Conservation (phyloP, 2,888 invertebrate species). For the Parapristionchus giblindavisi region DNA sequence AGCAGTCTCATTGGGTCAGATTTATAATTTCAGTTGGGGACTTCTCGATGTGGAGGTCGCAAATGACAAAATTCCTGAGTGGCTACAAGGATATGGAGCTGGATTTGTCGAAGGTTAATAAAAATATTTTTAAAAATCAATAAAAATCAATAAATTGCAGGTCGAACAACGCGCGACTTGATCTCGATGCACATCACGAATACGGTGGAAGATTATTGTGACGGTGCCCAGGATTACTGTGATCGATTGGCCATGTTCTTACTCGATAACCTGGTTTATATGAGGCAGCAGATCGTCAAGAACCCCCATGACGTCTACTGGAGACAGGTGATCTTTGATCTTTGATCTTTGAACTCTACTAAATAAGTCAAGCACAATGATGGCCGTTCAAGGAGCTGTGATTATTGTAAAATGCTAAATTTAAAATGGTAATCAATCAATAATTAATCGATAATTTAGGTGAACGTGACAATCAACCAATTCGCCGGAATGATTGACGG, state of each 20-base stretch:
- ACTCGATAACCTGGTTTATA: constrained; percentile 61
- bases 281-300: constrained; percentile 55
- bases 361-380: background rate
- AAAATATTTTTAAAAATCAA: background rate
- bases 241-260: constrained; percentile 59
- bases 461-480: constrained; percentile 54
- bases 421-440: background rate
- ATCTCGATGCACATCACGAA: constrained; percentile 62
- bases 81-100: constrained; percentile 64
- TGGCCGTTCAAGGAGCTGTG: too few species aligned
- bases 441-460: constrained; percentile 40
- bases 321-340: constrained; percentile 51
- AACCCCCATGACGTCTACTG: constrained; percentile 65
- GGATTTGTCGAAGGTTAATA: constrained; percentile 63
- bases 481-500: constrained; percentile 56
- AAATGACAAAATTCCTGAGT: constrained; percentile 50
- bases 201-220: constrained; percentile 63
- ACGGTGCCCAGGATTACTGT: constrained; percentile 65
- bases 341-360: background rate
- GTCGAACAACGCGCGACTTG: constrained; percentile 55
- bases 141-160: constrained; percentile 36
- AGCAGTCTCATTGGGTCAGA: background rate
- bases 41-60: constrained; percentile 62
- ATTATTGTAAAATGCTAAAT: too few species aligned
- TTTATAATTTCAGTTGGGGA: constrained; percentile 53